Evolutionary conservation across 1,140 invertebrate species (phyloP).

Genomic region (Achatina immaculata): DNA sequence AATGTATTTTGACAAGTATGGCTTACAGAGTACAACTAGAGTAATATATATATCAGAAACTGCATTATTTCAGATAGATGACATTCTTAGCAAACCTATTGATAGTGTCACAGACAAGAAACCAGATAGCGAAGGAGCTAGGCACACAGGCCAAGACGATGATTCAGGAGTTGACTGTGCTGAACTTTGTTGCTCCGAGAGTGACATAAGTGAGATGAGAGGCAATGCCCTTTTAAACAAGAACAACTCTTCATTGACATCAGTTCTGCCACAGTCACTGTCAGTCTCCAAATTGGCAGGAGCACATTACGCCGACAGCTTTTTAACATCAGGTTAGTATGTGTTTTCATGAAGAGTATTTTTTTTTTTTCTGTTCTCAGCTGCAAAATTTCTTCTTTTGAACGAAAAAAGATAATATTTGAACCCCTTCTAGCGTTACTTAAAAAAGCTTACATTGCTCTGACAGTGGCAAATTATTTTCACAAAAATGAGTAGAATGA

Average conservation of each 20-base stretch:
- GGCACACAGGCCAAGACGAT: neutral
- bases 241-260: constrained; percentile 16
- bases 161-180: neutral
- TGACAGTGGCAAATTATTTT: too few species aligned
- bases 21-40: too few species aligned
- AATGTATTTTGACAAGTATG: too few species aligned
- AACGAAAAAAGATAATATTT: too few species aligned
- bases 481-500: too few species aligned
- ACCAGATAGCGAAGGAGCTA: neutral
- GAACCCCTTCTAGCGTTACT: too few species aligned
- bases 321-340: neutral
- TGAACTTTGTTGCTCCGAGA: constrained; percentile 34
- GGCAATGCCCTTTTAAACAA: constrained; percentile 1
- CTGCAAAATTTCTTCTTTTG: too few species aligned
- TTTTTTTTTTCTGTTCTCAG: neutral
- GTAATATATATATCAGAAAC: too few species aligned
- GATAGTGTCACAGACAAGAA: neutral
- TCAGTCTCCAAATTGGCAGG: neutral
- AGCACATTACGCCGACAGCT: neutral
- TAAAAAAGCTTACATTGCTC: too few species aligned
- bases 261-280: neutral
- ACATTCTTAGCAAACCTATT: neutral
- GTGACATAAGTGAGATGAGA: constrained; percentile 15
- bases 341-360: too few species aligned
- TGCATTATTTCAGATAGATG: neutral